These are phyloP conservation scores for Chelonus insularis DNA, from an alignment of 1,140 invertebrate genomes.

Conservation along the genomic window DNA sequence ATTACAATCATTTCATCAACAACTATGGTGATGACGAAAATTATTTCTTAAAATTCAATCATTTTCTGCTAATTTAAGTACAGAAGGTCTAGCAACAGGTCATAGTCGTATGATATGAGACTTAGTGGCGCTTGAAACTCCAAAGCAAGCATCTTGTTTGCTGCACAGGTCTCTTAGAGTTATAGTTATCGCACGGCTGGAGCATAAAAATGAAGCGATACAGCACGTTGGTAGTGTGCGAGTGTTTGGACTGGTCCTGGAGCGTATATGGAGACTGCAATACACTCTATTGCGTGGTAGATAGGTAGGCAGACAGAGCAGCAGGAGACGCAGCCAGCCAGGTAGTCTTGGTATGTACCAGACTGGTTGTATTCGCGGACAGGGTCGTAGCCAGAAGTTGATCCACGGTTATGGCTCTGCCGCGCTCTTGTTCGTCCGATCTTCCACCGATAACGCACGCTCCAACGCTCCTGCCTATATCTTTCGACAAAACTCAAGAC, in stretches of 20 bases:
- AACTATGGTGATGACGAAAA: too few species aligned
- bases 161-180: background rate
- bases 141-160: background rate
- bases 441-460: conserved; percentile 38
- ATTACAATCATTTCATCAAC: too few species aligned
- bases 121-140: too few species aligned
- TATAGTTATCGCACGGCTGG: conserved; percentile 9
- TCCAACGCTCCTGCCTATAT: conserved; percentile 3
- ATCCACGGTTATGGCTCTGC: conserved; percentile 49
- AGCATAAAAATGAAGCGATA: conserved; percentile 15
- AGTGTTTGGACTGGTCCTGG: conserved; percentile 4
- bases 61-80: too few species aligned
- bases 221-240: background rate
- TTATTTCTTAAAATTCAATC: too few species aligned
- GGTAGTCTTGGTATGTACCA: conserved; percentile 19
- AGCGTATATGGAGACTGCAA: background rate
- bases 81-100: too few species aligned
- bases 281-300: background rate
- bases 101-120: too few species aligned
- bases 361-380: conserved; percentile 29
- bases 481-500: background rate
- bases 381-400: conserved; percentile 45
- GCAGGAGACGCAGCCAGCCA: conserved; percentile 17
- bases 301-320: background rate
- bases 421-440: conserved; percentile 45